Evolutionary conservation across 2,888 invertebrate genomes (phyloP).

Genomic region (Lysandra coridon): DNA sequence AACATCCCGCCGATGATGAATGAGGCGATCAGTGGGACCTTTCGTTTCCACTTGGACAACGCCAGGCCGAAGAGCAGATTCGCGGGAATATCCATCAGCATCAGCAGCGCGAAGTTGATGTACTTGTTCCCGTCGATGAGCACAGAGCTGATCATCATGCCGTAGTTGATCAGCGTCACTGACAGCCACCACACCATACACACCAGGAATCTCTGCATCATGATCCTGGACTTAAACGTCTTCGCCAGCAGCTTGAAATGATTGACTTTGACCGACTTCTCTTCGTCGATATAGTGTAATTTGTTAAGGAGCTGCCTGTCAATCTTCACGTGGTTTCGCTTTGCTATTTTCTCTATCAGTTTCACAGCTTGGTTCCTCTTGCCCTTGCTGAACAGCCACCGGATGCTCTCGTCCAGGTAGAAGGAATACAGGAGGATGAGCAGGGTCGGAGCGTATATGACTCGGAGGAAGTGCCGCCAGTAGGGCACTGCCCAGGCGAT

Average conservation of each 20-base stretch:
- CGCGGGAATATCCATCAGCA: slow-evolving; percentile 72
- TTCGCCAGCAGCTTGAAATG: slow-evolving; percentile 61
- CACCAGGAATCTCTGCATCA: slow-evolving; percentile 68
- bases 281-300: slow-evolving; percentile 60
- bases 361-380: slow-evolving; percentile 56
- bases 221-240: slow-evolving; percentile 66
- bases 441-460: slow-evolving; percentile 69
- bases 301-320: slow-evolving; percentile 55
- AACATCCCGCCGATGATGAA: slow-evolving; percentile 68
- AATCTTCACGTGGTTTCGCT: slow-evolving; percentile 57
- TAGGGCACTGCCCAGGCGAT: slow-evolving; percentile 70
- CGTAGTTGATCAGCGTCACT: slow-evolving; percentile 72
- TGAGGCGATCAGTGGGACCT: slow-evolving; percentile 59
- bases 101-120: slow-evolving; percentile 68
- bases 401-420: slow-evolving; percentile 70
- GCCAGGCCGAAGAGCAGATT: slow-evolving; percentile 72
- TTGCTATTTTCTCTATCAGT: slow-evolving; percentile 66
- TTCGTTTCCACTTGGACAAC: slow-evolving; percentile 64
- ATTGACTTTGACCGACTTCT: slow-evolving; percentile 49
- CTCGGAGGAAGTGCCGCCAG: slow-evolving; percentile 68
- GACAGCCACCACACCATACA: slow-evolving; percentile 76
- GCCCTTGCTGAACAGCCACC: slow-evolving; percentile 73
- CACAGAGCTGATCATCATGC: slow-evolving; percentile 75
- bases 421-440: slow-evolving; percentile 64
- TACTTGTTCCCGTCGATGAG: slow-evolving; percentile 72